Evolutionary conservation across 2,797 vertebrate species (phyloP).

Genomic region (Myioborus miniatus): DNA sequence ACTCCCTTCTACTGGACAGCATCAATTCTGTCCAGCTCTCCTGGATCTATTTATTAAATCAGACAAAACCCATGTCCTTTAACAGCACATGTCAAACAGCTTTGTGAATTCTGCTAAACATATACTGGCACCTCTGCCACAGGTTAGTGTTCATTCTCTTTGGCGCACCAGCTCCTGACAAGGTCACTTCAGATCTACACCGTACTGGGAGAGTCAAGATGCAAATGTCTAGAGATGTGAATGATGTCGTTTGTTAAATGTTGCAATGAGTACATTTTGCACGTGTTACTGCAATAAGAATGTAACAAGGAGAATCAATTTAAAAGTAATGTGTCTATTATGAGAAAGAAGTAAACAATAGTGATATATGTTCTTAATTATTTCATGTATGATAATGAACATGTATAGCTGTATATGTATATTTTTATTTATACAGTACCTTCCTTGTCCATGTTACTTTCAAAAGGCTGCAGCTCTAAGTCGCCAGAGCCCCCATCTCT

Average conservation of each 20-base stretch:
- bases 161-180: not conserved
- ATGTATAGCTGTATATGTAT: accelerated
- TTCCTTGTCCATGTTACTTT: conserved; percentile 21
- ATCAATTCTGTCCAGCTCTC: not conserved
- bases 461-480: conserved; percentile 11
- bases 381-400: not conserved
- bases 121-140: not conserved
- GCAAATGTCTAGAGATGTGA: not conserved
- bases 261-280: not conserved
- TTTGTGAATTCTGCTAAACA: not conserved
- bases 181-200: not conserved
- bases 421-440: conserved; percentile 24
- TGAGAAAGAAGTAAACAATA: not conserved
- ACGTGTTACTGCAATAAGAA: not conserved
- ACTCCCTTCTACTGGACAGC: not conserved
- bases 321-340: not conserved
- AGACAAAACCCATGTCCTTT: not conserved
- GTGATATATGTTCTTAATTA: not conserved
- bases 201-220: not conserved
- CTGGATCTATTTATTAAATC: not conserved
- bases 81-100: not conserved
- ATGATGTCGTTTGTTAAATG: not conserved
- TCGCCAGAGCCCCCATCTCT: not conserved
- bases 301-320: not conserved
- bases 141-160: not conserved